Evolutionary conservation across 2,888 invertebrate species (phyloP), one percentile per base, ranked within the genome.

Genomic region (Syrphus vitripennis): DNA sequence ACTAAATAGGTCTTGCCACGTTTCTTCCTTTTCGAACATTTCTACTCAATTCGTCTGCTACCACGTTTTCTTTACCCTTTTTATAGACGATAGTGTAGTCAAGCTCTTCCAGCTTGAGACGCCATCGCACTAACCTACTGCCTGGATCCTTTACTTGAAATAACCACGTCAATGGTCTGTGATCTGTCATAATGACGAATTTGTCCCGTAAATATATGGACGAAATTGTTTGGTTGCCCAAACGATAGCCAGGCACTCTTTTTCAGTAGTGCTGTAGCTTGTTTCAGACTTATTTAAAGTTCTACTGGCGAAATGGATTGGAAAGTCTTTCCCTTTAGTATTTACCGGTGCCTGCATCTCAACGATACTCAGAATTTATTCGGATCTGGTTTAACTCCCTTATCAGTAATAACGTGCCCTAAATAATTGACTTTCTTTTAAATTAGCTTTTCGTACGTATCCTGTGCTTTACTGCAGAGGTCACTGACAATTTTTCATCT

Each of bases 91-190:
- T 59, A 14, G n/a, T 24, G 16, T 61, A 72, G 21, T 61, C 61
- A 19, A 72, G 59, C 19, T 72, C 71, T 19, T 34, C 48, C 3
- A 61, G 16, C 7, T 72, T 72, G 34, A 74, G 50, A 19, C 50
- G 34, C 72, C 72, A 72, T 50, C 72, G 45, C 9, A 74, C 50
- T 10, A 74, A 34, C 21, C 50, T 29, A 37, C 16, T 50, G n/a
- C 61, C 59, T 14, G 57, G 71, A 10, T 48, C 71, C 24, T 71
- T 71, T 6, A 71, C 55, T 16, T 57, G n/a, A 31, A 75, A 75
- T 19, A 75, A n/a, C n/a, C n/a, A n/a, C n/a, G n/a, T 61, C 1
- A 61, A 37, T 3, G 74, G 40, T 37, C 29, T 74, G 26, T 74
- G 61, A 26, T 74, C 63, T 6, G 74, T 61, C 31, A 31, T 19